A percentile compares a stretch with the other conserved stretches of the same genome.
Conservation (phyloP, 2,888 invertebrate species). For the Eristalis arbustorum region DNA sequence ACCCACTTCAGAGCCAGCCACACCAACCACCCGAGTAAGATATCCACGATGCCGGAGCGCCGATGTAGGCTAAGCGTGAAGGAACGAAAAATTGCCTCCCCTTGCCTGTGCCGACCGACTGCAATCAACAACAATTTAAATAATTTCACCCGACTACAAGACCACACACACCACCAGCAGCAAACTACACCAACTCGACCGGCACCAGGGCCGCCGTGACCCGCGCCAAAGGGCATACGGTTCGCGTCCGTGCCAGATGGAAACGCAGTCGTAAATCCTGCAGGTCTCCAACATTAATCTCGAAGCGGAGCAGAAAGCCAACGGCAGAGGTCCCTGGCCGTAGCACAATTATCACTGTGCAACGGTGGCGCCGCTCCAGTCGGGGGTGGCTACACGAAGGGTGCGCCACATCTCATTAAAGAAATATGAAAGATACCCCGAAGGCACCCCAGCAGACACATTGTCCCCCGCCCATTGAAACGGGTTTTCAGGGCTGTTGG, state of each 20-base stretch:
- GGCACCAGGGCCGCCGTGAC: neutral
- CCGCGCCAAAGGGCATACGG: slow-evolving; percentile 27
- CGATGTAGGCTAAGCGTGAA: neutral
- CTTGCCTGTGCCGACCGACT: slow-evolving; percentile 7
- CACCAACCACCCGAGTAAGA: slow-evolving; percentile 38
- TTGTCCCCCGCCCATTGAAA: neutral
- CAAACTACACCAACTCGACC: neutral
- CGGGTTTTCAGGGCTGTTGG: slow-evolving; percentile 24
- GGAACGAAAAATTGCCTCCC: neutral
- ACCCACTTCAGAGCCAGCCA: slow-evolving; percentile 39
- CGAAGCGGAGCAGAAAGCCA: slow-evolving; percentile 18
- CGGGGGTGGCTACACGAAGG: slow-evolving; percentile 26
- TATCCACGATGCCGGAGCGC: slow-evolving; percentile 16
- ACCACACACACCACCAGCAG: neutral
- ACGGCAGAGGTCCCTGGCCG: slow-evolving; percentile 12
- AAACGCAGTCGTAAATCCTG: slow-evolving; percentile 65
- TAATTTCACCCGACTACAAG: slow-evolving; percentile 51
- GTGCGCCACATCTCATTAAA: slow-evolving; percentile 62
- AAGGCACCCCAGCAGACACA: slow-evolving; percentile 44
- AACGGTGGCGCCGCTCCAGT: slow-evolving; percentile 1
- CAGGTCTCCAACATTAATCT: slow-evolving; percentile 58
- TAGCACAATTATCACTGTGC: slow-evolving; percentile 65
- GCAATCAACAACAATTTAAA: slow-evolving; percentile 69
- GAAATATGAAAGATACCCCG: slow-evolving; percentile 64
- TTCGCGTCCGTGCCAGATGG: slow-evolving; percentile 57